Percentiles rank a stretch among this genome's conserved stretches.
Conservation (phyloP, 2,888 invertebrate genomes). For the Eupithecia subfuscata region DNA sequence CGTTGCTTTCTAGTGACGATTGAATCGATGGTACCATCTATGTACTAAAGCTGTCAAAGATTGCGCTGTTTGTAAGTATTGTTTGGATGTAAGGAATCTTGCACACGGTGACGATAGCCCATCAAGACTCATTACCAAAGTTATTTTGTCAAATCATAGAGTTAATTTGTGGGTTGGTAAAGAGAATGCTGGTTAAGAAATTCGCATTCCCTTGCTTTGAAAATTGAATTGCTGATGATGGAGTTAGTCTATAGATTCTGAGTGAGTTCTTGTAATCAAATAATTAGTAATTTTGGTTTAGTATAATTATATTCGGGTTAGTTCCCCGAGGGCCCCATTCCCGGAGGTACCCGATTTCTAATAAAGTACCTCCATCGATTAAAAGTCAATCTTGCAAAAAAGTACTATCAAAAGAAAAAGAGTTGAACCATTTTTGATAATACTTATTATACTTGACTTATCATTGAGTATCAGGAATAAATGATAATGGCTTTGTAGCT, state of each 20-base stretch:
- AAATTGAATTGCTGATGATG: neutral
- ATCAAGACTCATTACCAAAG: neutral
- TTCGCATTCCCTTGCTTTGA: too few species aligned
- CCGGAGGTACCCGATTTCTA: too few species aligned
- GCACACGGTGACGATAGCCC: neutral
- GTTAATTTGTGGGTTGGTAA: neutral
- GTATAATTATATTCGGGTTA: too few species aligned
- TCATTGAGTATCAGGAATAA: too few species aligned
- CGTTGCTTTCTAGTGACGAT: constrained; percentile 52
- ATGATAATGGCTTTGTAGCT: too few species aligned
- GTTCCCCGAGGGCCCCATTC: too few species aligned
- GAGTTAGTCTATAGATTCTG: too few species aligned
- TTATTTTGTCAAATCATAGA: neutral
- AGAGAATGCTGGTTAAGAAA: neutral
- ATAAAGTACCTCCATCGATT: too few species aligned
- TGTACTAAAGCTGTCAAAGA: constrained; percentile 52
- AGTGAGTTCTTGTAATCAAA: neutral
- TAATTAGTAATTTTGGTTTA: neutral
- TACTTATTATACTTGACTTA: too few species aligned
- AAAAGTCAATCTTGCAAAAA: too few species aligned
- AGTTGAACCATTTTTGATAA: too few species aligned
- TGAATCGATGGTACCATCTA: constrained; percentile 47
- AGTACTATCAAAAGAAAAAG: too few species aligned
- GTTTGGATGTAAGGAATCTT: neutral
- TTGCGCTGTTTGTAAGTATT: constrained; percentile 56